Conservation (phyloP, 2,888 invertebrate species). For the Antheraea assamensis region DNA sequence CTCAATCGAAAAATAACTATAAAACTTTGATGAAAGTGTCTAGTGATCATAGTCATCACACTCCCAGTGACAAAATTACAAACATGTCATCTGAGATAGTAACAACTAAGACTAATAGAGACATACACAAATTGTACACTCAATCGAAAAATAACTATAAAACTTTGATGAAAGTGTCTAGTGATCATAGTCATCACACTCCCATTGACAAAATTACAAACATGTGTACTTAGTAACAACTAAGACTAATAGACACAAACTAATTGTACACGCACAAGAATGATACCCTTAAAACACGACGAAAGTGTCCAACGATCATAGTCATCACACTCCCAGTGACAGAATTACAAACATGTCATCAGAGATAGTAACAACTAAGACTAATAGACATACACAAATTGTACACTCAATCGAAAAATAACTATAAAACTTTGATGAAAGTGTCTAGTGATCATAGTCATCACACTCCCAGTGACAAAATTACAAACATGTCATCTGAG, state of each 20-base stretch:
- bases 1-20: no score
- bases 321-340: constrained; percentile 27
- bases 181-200: constrained; percentile 21
- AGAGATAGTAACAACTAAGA: constrained; percentile 12
- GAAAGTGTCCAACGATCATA: constrained; percentile 18
- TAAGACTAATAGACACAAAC: not conserved
- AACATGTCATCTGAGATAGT: no score
- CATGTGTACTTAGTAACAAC: not conserved
- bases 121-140: no score
- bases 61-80: no score
- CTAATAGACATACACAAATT: not conserved
- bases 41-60: no score
- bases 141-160: not conserved
- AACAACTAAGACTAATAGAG: no score
- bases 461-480: constrained; percentile 30
- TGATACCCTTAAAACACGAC: not conserved
- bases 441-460: constrained; percentile 24
- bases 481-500: constrained; percentile 31
- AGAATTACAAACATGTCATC: constrained; percentile 14
- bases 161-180: constrained; percentile 18
- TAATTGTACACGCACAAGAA: not conserved
- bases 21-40: no score
- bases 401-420: not conserved
- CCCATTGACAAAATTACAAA: constrained; percentile 28
- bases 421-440: not conserved